Percentiles rank a stretch among this genome's conserved stretches.
These are phyloP conservation scores for Xiphorhynchus erythropygius DNA, from an alignment of 2,797 vertebrate genomes.

Conservation along the genomic window DNA sequence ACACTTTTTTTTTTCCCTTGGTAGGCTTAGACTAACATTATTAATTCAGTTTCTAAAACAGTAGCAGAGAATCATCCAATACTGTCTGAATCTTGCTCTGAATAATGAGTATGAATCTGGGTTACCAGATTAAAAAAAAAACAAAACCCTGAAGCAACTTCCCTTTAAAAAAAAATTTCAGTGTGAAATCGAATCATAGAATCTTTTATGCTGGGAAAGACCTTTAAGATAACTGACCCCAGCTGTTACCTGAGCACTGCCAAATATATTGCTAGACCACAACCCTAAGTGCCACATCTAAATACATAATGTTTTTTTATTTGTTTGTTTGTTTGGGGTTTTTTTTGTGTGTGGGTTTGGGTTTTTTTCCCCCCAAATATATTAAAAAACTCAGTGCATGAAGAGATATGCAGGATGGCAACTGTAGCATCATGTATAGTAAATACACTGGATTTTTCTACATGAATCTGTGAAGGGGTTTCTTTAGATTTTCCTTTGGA, in stretches of 20 bases:
- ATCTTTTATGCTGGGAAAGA: neutral
- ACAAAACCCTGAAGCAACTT: neutral
- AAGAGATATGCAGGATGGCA: neutral
- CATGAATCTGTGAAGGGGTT: neutral
- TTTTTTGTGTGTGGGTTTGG: too few species aligned
- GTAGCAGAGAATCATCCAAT: neutral
- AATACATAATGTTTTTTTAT: neutral
- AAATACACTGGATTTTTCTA: neutral
- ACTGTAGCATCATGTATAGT: rapidly evolving
- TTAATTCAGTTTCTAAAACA: neutral
- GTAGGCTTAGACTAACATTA: neutral
- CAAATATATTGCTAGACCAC: neutral
- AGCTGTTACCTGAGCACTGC: neutral
- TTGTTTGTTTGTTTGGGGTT: too few species aligned
- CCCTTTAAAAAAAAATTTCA: neutral
- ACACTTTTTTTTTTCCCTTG: neutral
- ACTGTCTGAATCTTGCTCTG: neutral
- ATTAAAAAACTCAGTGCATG: neutral
- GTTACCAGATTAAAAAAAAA: neutral
- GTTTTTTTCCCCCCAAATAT: neutral
- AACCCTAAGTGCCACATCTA: neutral
- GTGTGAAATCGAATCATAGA: neutral
- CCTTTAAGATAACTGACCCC: neutral
- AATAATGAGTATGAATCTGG: neutral
- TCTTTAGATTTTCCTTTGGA: neutral